Evolutionary conservation across 2,113 vertebrate species (phyloP).

Genomic region (Sturnus vulgaris): DNA sequence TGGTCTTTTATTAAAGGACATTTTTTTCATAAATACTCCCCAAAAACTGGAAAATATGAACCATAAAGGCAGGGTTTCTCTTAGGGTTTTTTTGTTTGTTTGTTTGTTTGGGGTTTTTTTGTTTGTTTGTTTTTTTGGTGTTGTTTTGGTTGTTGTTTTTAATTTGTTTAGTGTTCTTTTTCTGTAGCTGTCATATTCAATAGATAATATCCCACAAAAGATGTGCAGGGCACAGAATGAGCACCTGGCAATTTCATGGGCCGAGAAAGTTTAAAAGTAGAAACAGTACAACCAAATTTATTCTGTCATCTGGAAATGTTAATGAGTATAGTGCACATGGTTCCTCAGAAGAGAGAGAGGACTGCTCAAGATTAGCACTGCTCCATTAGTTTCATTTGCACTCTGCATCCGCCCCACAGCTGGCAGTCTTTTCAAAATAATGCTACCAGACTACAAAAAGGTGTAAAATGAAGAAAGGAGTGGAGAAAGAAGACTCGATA

Average conservation of each 20-base stretch:
- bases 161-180: neutral
- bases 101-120: no score
- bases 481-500: neutral
- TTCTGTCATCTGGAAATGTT: neutral
- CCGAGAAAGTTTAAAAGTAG: neutral
- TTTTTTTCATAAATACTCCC: neutral
- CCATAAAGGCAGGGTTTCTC: neutral
- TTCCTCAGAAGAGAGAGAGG: neutral
- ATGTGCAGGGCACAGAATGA: neutral
- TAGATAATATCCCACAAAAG: neutral
- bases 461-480: neutral
- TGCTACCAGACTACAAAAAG: neutral
- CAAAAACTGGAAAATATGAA: neutral
- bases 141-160: neutral
- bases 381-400: neutral
- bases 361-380: rapidly evolving
- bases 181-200: neutral
- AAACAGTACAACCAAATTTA: neutral
- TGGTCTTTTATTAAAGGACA: neutral
- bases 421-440: neutral
- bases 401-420: neutral
- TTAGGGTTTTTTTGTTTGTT: no score
- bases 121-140: neutral
- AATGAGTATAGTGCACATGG: neutral
- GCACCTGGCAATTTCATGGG: rapidly evolving